A percentile compares a stretch with the other conserved stretches of the same genome.
phyloP scores from a whole-genome alignment of 2,888 invertebrate species.

The Xestobium rufovillosum region DNA sequence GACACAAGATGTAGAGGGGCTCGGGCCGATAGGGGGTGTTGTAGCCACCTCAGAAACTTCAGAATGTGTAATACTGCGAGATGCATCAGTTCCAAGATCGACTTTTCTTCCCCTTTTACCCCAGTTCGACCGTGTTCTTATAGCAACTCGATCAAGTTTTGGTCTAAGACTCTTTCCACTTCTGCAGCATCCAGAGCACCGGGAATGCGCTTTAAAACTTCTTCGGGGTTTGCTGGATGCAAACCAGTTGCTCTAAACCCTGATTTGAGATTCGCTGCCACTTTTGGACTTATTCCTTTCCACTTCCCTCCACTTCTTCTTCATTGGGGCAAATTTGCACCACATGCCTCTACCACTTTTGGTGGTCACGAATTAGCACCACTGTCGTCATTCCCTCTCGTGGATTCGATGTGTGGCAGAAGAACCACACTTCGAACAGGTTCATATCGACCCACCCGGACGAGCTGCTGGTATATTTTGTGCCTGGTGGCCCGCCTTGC shows the following conservation, averaged over 20 bases:
- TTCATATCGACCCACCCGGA: too few species aligned
- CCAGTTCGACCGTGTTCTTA: conserved; percentile 6
- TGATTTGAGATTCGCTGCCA: conserved; percentile 12
- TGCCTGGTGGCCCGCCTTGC: neutral
- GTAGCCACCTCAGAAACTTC: too few species aligned
- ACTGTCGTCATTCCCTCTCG: conserved; percentile 5
- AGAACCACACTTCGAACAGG: conserved; percentile 17
- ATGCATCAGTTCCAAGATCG: conserved; percentile 1
- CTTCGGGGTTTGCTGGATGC: too few species aligned
- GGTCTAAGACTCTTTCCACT: neutral
- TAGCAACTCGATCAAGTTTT: neutral
- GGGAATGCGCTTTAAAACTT: too few species aligned
- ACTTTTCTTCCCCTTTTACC: conserved; percentile 4
- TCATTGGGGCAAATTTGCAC: conserved; percentile 9
- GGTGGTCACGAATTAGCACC: conserved; percentile 16
- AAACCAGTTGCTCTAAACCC: conserved; percentile 15
- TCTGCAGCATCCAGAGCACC: neutral
- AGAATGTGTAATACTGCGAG: too few species aligned
- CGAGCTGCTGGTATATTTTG: conserved; percentile 8
- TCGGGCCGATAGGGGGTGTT: too few species aligned
- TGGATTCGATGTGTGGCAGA: conserved; percentile 12
- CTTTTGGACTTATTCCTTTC: conserved; percentile 3
- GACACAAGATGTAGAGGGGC: too few species aligned
- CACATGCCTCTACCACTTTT: conserved; percentile 9
- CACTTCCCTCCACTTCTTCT: conserved; percentile 9